Evolutionary conservation across 2,797 vertebrate genomes (phyloP), one percentile per base, ranked within the genome.

Genomic region (Phrynocephalus vlangalii): DNA sequence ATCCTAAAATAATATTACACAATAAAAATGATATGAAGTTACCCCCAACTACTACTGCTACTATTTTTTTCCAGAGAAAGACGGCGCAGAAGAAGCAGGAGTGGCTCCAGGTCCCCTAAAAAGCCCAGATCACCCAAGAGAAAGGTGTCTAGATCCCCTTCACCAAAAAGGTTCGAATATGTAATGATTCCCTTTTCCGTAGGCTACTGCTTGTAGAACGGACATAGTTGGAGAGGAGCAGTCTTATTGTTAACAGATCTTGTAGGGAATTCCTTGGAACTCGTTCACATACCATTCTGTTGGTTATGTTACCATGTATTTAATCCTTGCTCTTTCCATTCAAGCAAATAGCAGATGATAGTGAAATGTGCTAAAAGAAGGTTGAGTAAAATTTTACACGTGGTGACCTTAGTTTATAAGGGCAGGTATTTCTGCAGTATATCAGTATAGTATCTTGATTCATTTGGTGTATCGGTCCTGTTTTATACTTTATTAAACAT

Each of bases 21-120:
- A 72, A 28, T 66, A 3, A 6, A 66, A 81, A 56, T 16, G 11
- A 67, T 30, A 56, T 68, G 4, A 11, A 60, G 18, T 26, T 10
- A 30, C 26, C 15, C 38, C 22, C 76, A 24, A 63, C 28, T 73
- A 44, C 38, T 44, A 44, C 38, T 44, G 5, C 38, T 44, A 44
- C 38, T 44, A 44, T 82, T n/a, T 79, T 79, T 76, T 87, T 90
- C 52, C 93, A 97, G 97, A 60, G 96, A 97, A 63, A 98, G 98
- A 89, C 97, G 98, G n/a, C 98, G 98, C 86, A 92, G 97, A 87
- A 96, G 97, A 93, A 99, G 99, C 96, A 97, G 98, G 84, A 99
- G 95, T 82, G 96, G 96, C 20, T 96, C 98, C 1, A 96, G 98
- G 1, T 98, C 98, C 68, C 98, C 98, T 13, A 98, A 98, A 84